Percentiles rank a stretch among this genome's conserved stretches.
Conservation (phyloP, 2,113 vertebrate genomes). For the Colaptes auratus region DNA sequence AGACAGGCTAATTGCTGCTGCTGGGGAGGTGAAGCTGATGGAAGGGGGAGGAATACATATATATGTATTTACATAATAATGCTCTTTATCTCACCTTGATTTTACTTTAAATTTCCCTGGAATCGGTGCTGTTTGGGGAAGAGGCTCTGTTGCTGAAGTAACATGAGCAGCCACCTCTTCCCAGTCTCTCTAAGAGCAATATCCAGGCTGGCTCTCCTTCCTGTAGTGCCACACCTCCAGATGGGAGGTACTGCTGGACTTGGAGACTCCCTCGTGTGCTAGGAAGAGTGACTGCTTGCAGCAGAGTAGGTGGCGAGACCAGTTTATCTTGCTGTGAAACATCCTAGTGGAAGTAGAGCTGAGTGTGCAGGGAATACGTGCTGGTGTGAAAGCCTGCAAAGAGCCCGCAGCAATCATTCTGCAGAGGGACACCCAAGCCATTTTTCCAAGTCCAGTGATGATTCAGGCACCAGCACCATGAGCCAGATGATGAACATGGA, state of each 20-base stretch:
- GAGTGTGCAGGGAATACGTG: neutral
- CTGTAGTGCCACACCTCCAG: neutral
- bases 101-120: neutral
- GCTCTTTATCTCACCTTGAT: neutral
- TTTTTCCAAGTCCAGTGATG: neutral
- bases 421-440: neutral
- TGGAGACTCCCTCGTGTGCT: neutral
- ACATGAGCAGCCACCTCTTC: neutral
- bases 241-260: slow-evolving; percentile 23
- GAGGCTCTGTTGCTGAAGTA: neutral
- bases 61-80: neutral
- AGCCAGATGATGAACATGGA: neutral
- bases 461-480: neutral
- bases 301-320: neutral
- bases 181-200: neutral
- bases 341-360: neutral
- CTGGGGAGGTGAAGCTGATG: neutral
- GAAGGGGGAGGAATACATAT: neutral
- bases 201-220: neutral
- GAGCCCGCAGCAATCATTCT: slow-evolving; percentile 16
- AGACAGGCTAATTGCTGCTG: neutral
- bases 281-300: neutral
- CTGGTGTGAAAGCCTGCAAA: neutral
- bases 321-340: slow-evolving; percentile 16
- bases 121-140: neutral